Percentiles rank a stretch among this genome's conserved stretches.
These are phyloP conservation scores for Pseudorectes ferrugineus DNA, from an alignment of 2,113 vertebrate species.

Conservation along the genomic window DNA sequence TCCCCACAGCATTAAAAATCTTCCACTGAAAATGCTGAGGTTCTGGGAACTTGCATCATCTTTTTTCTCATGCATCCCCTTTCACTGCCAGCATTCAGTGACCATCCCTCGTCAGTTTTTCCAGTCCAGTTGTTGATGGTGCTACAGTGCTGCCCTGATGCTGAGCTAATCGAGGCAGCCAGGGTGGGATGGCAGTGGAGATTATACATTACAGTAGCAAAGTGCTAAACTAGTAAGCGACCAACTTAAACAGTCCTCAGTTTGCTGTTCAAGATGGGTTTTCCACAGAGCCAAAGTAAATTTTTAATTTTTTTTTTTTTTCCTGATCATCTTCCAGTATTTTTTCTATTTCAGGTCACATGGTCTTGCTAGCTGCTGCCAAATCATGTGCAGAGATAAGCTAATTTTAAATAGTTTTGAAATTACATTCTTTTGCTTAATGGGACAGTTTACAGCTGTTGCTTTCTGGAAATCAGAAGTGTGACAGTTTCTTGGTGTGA, in stretches of 20 bases:
- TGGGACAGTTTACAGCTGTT: background rate
- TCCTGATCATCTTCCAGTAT: background rate
- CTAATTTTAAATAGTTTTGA: background rate
- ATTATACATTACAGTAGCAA: background rate
- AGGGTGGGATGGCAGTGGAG: background rate
- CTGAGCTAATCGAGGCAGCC: background rate
- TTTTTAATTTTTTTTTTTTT: background rate
- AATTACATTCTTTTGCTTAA: background rate
- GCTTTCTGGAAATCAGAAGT: background rate
- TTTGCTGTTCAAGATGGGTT: background rate
- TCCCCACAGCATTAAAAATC: background rate
- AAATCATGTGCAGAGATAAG: background rate
- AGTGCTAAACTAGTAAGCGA: background rate
- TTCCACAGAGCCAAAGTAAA: background rate
- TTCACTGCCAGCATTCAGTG: background rate
- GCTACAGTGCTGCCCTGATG: background rate
- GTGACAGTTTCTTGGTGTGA: background rate
- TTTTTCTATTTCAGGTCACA: background rate
- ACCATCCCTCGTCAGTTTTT: background rate
- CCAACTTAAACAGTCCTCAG: background rate
- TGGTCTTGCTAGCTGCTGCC: background rate
- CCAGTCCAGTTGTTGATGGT: background rate
- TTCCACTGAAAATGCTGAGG: background rate
- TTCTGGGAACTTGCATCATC: background rate
- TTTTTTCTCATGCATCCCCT: background rate